Evolutionary conservation across 2,888 invertebrate genomes (phyloP).

Genomic region (Malthinus flaveolus): DNA sequence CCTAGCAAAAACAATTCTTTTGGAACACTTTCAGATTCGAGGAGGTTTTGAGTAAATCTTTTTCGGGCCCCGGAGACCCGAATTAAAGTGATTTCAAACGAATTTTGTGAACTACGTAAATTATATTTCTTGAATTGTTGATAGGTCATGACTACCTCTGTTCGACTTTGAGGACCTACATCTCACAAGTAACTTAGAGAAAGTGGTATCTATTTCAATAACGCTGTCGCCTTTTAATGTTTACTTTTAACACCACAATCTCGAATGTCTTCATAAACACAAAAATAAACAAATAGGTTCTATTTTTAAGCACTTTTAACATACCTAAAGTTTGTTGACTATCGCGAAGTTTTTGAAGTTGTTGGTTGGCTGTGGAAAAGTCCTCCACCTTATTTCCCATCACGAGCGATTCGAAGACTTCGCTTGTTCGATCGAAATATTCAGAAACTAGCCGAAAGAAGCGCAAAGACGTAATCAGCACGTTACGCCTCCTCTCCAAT

Average conservation of each 20-base stretch:
- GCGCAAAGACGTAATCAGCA: slow-evolving; percentile 73
- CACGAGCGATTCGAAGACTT: slow-evolving; percentile 68
- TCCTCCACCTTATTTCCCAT: slow-evolving; percentile 64
- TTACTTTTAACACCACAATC: background rate
- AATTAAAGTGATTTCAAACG: too few relatives aligned
- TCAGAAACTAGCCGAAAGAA: slow-evolving; percentile 77
- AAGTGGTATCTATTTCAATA: background rate
- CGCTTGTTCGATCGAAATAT: slow-evolving; percentile 69
- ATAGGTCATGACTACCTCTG: too few relatives aligned
- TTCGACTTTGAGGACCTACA: too few relatives aligned
- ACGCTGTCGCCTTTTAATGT: background rate
- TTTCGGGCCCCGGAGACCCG: too few relatives aligned
- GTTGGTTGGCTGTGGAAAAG: slow-evolving; percentile 60
- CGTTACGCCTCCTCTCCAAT: slow-evolving; percentile 71
- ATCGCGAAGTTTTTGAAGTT: slow-evolving; percentile 63
- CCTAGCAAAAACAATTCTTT: too few relatives aligned
- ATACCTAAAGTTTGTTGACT: slow-evolving; percentile 65
- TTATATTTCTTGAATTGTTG: too few relatives aligned
- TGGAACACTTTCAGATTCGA: too few relatives aligned
- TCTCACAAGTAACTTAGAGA: too few relatives aligned
- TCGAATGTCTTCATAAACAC: too few relatives aligned
- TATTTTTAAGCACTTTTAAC: slow-evolving; percentile 20
- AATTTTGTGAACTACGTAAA: too few relatives aligned
- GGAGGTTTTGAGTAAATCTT: too few relatives aligned
- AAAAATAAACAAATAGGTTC: too few relatives aligned